Evolutionary conservation across 2,797 vertebrate species (phyloP).

Genomic region (Poecilia wingei): DNA sequence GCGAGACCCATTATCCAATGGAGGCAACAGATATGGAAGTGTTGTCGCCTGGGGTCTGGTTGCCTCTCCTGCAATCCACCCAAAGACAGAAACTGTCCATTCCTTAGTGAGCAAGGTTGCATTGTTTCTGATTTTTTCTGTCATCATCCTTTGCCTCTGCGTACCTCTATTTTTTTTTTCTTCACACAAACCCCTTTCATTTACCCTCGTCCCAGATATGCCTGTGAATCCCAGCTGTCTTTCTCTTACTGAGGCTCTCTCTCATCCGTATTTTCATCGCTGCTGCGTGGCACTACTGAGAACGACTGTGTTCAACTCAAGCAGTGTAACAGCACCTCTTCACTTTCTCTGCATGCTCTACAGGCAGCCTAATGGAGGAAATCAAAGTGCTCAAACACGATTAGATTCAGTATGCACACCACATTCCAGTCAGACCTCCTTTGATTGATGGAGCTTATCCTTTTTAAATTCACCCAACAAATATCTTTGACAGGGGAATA

Average conservation of each 20-base stretch:
- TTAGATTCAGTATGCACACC: slow-evolving; percentile 66
- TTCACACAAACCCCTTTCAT: background rate
- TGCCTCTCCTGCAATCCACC: slow-evolving; percentile 33
- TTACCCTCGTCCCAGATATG: slow-evolving; percentile 19
- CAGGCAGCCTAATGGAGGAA: slow-evolving; percentile 78
- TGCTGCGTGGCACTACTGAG: slow-evolving; percentile 27
- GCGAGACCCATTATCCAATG: slow-evolving; percentile 69
- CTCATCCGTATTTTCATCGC: slow-evolving; percentile 42
- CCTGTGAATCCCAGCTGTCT: slow-evolving; percentile 32
- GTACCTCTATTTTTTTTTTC: background rate
- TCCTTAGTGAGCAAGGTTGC: slow-evolving; percentile 17
- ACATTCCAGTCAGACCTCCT: slow-evolving; percentile 67
- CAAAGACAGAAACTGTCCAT: slow-evolving; percentile 46
- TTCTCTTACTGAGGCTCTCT: slow-evolving; percentile 32
- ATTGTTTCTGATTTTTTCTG: slow-evolving; percentile 44
- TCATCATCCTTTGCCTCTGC: slow-evolving; percentile 22
- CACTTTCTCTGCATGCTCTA: slow-evolving; percentile 71
- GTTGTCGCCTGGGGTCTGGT: slow-evolving; percentile 38
- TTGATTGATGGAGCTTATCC: slow-evolving; percentile 53
- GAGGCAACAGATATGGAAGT: slow-evolving; percentile 59
- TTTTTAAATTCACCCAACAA: slow-evolving; percentile 44
- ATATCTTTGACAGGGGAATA: slow-evolving; percentile 9
- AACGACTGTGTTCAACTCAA: slow-evolving; percentile 43
- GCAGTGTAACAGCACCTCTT: slow-evolving; percentile 64
- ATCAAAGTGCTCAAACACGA: slow-evolving; percentile 76